These are phyloP conservation scores for Lucilia sericata DNA, from an alignment of 1,140 invertebrate species.

Conservation along the genomic window DNA sequence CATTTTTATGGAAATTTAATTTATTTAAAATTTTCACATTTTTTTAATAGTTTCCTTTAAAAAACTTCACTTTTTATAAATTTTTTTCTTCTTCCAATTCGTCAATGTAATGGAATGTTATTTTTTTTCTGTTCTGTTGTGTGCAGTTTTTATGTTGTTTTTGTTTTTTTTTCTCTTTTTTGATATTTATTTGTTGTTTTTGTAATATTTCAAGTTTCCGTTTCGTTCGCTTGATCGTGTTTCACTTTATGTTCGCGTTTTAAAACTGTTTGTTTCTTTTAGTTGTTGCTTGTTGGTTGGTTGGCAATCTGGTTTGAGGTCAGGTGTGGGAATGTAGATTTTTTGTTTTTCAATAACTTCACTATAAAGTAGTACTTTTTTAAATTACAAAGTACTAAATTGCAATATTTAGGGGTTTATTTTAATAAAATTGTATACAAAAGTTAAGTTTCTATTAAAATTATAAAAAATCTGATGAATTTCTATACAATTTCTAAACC, in stretches of 20 bases:
- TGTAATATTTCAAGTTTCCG: slow-evolving; percentile 18
- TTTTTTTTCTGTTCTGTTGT: not conserved
- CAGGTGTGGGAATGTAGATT: no score
- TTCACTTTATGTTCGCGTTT: slow-evolving; percentile 9
- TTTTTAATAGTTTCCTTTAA: not conserved
- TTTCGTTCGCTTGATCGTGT: slow-evolving; percentile 18
- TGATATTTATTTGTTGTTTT: not conserved
- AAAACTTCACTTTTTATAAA: slow-evolving; percentile 19
- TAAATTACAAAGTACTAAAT: no score
- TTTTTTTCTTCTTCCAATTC: not conserved
- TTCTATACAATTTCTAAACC: no score
- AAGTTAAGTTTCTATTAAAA: no score
- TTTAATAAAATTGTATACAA: no score
- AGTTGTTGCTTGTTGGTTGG: not conserved
- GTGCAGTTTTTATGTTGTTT: not conserved
- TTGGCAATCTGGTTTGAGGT: slow-evolving; percentile 11
- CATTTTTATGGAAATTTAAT: not conserved
- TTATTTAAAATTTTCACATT: not conserved
- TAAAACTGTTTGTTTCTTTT: slow-evolving; percentile 25
- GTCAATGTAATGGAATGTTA: slow-evolving; percentile 26
- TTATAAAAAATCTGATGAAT: no score
- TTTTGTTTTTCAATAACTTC: no score
- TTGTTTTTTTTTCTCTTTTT: not conserved
- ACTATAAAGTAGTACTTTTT: no score
- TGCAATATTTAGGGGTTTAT: no score